Base-by-base conservation (phyloP, 2,797 vertebrate species). In the Sebastes elongatus region DNA sequence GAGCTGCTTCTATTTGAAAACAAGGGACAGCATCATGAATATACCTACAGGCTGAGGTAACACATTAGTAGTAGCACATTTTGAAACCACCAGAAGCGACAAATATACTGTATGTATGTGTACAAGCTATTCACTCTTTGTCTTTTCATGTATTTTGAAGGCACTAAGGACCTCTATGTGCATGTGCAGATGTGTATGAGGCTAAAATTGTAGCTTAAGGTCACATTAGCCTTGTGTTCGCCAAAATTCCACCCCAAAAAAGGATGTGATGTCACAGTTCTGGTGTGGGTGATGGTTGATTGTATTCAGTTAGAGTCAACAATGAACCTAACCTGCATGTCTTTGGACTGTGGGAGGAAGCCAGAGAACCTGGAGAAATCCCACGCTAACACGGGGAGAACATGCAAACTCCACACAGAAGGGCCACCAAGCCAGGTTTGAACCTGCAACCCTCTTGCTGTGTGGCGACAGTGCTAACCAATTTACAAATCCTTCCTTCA, bases 1-100 rank as follows among this genome's bases (percentile, higher is more conserved):
- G 77, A 85, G 69, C 66, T 56, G 72, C 42, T 46, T 71, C 70
- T 77, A 56, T 81, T 82, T 69, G 28, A 84, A 84, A 76, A 73
- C 60, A 79, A 49, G 65, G 53, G 57, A 46, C 80, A 77, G 53
- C 38, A 60, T 32, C 30, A 57, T 77, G 64, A 79, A 76, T 20
- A 60, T 46, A 73, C 72, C 74, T 64, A 71, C 67, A 74, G 74
- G 86, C 78, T 65, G 57, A 80, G 85, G 22, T 68, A 67, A 79
- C 56, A 80, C 76, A 52, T 72, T 53, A 53, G 68, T 32, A 7
- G 60, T n/a, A 30, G 25, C 46, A 79, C 53, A 72, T 18, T 33
- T 57, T 52, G 1, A 57, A 76, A 80, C 20, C 63, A 46, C 68
- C 7, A 11, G 6, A 35, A 63, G 84, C 57, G 23, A 64, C 78